Base-by-base conservation (phyloP, 2,113 vertebrate species). In the Onychostruthus taczanowskii region DNA sequence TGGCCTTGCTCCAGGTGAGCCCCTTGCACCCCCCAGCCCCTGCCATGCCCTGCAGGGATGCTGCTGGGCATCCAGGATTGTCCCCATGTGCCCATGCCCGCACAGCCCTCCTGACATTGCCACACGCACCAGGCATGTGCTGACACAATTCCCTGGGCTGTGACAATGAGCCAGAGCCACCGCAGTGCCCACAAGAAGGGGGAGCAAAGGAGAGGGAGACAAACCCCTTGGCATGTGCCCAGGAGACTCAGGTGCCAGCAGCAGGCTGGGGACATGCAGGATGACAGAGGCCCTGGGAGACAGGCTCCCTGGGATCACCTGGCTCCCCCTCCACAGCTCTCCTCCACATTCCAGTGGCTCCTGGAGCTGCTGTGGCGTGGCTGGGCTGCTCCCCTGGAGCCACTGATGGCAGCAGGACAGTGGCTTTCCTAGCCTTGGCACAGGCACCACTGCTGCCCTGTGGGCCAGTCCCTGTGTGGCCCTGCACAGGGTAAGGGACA, bases 21-120 rank as follows among this genome's bases (percentile, higher is more conserved):
- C n/a, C 56, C n/a, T 35, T 4, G 1, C 56, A n/a, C 22, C 14
- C 22, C n/a, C 56, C n/a, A 35, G 56, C 33, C 33, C 56, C 56
- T 35, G 56, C 56, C 56, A 35, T 24, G 5, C 56, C 56, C 56
- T 59, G 56, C 22, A 35, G 56, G 30, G 11, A 6, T 2, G 12
- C 2, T 6, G 30, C 28, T 3, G 7, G 5, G 4, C 37, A 18
- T 43, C 18, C 16, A 5, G 5, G 37, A 8, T 1, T 44, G 33
- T 20, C 8, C 37, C 47, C 2, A 9, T 14, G 49, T 19, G 22
- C 47, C 9, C 21, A 4, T 14, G 31, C 46, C 30, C 10, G 4
- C 26, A 13, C 50, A n/a, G 3, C 9, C 11, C 1, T 14, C 67
- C 62, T 0, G 2, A 16, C 13, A 2, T 5, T 11, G 22, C 49